Percentiles rank a stretch among this genome's conserved stretches.
Evolutionary conservation across 1,140 invertebrate species (phyloP).

Genomic region (Tribolium madens): DNA sequence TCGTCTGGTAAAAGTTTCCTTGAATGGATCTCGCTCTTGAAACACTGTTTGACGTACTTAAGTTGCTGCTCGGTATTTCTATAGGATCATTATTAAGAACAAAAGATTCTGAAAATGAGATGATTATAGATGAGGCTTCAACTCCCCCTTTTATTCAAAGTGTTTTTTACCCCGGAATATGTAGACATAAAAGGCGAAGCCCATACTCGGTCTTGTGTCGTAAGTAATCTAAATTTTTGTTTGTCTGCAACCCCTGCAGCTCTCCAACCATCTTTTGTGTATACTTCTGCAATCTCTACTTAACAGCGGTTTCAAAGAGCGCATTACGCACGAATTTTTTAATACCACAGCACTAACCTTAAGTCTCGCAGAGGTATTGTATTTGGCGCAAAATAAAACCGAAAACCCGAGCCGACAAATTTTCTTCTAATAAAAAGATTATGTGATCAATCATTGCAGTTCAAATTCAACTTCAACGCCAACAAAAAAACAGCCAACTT

Average conservation of each 20-base stretch:
- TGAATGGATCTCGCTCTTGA: conserved; percentile 50
- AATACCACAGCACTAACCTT: not conserved
- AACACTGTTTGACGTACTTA: conserved; percentile 56
- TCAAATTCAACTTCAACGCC: not conserved
- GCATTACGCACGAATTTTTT: conserved; percentile 37
- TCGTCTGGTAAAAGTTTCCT: conserved; percentile 26
- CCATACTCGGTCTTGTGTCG: conserved; percentile 42
- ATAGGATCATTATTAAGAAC: conserved; percentile 64
- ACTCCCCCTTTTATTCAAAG: conserved; percentile 40
- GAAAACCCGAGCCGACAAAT: not conserved
- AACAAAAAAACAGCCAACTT: not conserved
- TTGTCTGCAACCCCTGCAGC: conserved; percentile 46
- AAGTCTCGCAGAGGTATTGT: not conserved
- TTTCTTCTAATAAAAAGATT: not conserved
- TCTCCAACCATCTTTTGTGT: conserved; percentile 25
- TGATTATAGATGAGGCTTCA: conserved; percentile 62
- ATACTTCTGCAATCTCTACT: conserved; percentile 24
- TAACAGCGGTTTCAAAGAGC: conserved; percentile 29
- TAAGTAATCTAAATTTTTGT: conserved; percentile 54
- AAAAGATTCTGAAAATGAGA: conserved; percentile 63
- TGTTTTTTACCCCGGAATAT: conserved; percentile 41
- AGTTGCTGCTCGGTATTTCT: conserved; percentile 54
- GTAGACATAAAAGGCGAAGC: conserved; percentile 56
- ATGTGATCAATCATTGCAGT: not conserved
- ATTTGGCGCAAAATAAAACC: not conserved